Evolutionary conservation across 2,888 invertebrate genomes (phyloP).

Genomic region (Sceliomorpha sp.): DNA sequence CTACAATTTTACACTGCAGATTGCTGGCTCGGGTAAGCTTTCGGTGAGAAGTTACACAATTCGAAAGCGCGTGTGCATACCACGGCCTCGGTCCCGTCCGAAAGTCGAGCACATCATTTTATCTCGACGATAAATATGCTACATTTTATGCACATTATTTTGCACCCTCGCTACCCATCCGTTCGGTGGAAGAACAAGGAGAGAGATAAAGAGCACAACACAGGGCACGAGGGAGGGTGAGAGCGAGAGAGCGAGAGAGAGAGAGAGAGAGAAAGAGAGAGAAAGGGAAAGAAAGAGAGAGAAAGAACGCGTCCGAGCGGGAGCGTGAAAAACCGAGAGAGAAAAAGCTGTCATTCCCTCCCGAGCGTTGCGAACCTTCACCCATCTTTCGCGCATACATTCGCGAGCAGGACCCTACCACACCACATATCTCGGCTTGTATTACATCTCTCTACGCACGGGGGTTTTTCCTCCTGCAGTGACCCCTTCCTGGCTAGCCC

Average conservation of each 20-base stretch:
- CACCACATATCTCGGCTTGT: conserved; percentile 54
- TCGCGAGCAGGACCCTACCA: conserved; percentile 48
- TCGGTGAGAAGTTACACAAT: conserved; percentile 3
- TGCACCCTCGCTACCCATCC: conserved; percentile 60
- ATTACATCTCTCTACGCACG: conserved; percentile 56
- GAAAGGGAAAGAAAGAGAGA: conserved; percentile 10
- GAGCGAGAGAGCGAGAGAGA: too few relatives aligned
- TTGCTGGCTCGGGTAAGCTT: conserved; percentile 4
- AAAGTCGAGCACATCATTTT: conserved; percentile 78
- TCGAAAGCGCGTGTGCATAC: conserved; percentile 15
- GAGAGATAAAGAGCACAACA: conserved; percentile 14
- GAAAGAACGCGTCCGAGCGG: background rate
- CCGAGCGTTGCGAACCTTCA: conserved; percentile 25
- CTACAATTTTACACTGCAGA: conserved; percentile 8
- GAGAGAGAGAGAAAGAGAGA: conserved; percentile 39
- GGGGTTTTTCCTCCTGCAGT: conserved; percentile 50
- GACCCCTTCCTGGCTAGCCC: conserved; percentile 54
- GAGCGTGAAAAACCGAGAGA: conserved; percentile 24
- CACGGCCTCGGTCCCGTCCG: conserved; percentile 68
- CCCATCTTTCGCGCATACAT: conserved; percentile 42
- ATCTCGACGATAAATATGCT: conserved; percentile 79
- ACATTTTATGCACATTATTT: conserved; percentile 80
- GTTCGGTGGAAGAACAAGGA: conserved; percentile 8
- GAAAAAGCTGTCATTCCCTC: conserved; percentile 52
- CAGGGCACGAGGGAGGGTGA: conserved; percentile 8